phyloP scores from a whole-genome alignment of 2,888 invertebrate species.

The Caenorhabditis zanzibari region DNA sequence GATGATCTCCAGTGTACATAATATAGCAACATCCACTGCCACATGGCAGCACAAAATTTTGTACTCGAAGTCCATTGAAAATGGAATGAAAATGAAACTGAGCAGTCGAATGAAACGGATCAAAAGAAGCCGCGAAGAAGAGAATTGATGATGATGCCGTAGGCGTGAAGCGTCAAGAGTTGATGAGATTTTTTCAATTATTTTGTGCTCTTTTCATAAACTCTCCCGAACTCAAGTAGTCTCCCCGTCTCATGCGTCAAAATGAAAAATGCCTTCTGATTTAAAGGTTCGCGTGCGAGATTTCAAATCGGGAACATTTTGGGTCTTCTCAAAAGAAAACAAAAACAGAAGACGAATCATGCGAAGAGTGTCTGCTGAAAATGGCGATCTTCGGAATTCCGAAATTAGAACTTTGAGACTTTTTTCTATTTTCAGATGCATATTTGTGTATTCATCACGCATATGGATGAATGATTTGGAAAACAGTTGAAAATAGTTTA shows the following conservation, averaged over 20 bases:
- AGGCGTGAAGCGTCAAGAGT: constrained; percentile 53
- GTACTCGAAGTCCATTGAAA: constrained; percentile 66
- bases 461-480: no score
- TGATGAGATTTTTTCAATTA: constrained; percentile 40
- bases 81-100: not conserved
- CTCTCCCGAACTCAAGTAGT: constrained; percentile 29
- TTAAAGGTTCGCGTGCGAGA: constrained; percentile 5
- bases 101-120: constrained; percentile 9
- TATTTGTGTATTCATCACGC: no score
- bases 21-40: constrained; percentile 68
- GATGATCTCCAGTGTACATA: constrained; percentile 67
- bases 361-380: constrained; percentile 8
- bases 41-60: constrained; percentile 73
- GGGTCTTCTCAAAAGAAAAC: constrained; percentile 19
- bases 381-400: not conserved
- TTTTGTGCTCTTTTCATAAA: constrained; percentile 24
- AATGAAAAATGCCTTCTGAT: constrained; percentile 30
- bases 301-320: constrained; percentile 27
- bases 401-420: constrained; percentile 19
- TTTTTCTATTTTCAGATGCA: constrained; percentile 6
- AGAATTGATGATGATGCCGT: constrained; percentile 40
- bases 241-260: constrained; percentile 8
- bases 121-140: not conserved
- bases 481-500: not conserved
- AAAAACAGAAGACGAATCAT: constrained; percentile 31